Conservation (phyloP, 2,888 invertebrate species). For the Dorcus hopei region DNA sequence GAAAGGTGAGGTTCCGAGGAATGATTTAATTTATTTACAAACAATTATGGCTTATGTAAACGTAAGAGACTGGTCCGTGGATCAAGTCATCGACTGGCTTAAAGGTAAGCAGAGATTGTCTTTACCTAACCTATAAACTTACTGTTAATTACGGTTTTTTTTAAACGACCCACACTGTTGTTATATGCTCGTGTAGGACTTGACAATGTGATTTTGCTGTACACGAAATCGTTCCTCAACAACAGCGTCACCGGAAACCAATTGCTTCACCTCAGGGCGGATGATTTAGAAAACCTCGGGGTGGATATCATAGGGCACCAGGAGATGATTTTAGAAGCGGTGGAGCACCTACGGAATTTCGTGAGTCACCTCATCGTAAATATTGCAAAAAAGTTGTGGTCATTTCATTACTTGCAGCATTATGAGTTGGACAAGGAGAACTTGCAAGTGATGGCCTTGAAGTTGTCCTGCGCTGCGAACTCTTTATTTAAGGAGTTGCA, state of each 20-base stretch:
- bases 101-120: slow-evolving; percentile 59
- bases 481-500: slow-evolving; percentile 70
- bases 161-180: neutral
- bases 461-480: slow-evolving; percentile 79
- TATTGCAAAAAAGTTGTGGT: neutral
- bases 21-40: no score
- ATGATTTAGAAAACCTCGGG: slow-evolving; percentile 84
- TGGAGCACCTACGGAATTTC: slow-evolving; percentile 85
- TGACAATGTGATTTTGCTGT: slow-evolving; percentile 74
- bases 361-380: slow-evolving; percentile 55
- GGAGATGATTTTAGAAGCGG: slow-evolving; percentile 88
- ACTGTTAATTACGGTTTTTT: slow-evolving; percentile 1
- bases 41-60: slow-evolving; percentile 72
- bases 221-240: slow-evolving; percentile 76
- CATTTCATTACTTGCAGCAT: slow-evolving; percentile 58
- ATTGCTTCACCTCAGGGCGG: slow-evolving; percentile 79
- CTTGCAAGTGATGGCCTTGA: slow-evolving; percentile 82
- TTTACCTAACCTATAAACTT: slow-evolving; percentile 3
- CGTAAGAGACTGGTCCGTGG: slow-evolving; percentile 86
- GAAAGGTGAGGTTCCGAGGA: neutral
- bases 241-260: slow-evolving; percentile 79
- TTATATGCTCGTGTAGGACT: slow-evolving; percentile 58
- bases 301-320: slow-evolving; percentile 88
- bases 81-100: slow-evolving; percentile 88
- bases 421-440: slow-evolving; percentile 90